Evolutionary conservation across 2,113 vertebrate genomes (phyloP).

Genomic region (Pholis gunnellus): DNA sequence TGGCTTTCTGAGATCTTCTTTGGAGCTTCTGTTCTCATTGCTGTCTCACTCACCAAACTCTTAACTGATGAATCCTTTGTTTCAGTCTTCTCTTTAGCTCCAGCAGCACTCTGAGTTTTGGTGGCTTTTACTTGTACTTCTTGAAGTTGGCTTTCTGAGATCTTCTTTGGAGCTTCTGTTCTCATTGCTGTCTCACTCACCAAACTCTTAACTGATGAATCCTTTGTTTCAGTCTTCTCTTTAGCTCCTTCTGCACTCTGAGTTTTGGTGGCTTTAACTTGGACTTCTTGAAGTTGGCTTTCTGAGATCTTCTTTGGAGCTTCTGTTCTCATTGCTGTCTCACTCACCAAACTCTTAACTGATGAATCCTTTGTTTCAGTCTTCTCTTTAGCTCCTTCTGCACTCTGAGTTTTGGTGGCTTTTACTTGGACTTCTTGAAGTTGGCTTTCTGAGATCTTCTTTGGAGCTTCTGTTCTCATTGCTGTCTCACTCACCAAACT

Average conservation of each 20-base stretch:
- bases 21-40: background rate
- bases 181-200: background rate
- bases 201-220: background rate
- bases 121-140: no score
- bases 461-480: no score
- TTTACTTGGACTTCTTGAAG: no score
- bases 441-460: no score
- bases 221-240: background rate
- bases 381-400: background rate
- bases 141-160: no score
- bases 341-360: background rate
- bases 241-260: background rate
- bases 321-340: background rate
- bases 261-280: background rate
- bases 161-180: no score
- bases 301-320: background rate
- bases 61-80: slow-evolving; percentile 9
- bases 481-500: no score
- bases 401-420: background rate
- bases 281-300: background rate
- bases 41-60: no score
- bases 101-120: background rate
- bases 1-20: background rate
- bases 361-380: slow-evolving; percentile 8
- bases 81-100: background rate